phyloP scores from a whole-genome alignment of 2,888 invertebrate species.

The Corbicula japonica region DNA sequence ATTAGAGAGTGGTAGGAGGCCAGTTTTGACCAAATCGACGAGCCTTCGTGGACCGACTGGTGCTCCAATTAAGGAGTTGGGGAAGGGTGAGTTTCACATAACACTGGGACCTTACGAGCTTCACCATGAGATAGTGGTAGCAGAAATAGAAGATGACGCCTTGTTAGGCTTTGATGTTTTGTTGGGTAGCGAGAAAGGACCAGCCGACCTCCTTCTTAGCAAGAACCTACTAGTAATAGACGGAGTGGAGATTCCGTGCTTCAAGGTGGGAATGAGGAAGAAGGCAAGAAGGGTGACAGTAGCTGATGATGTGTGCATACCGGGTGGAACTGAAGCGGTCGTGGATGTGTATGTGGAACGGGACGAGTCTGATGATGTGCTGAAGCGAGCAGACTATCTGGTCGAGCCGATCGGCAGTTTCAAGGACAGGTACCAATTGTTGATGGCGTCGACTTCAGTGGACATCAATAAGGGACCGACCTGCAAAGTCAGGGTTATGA shows the following conservation, averaged over 20 bases:
- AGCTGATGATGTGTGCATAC: slow-evolving; percentile 4
- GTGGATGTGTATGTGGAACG: slow-evolving; percentile 31
- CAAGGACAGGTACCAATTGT: slow-evolving; percentile 15
- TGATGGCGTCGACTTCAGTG: slow-evolving; percentile 33
- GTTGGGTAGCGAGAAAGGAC: slow-evolving; percentile 1
- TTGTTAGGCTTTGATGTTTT: slow-evolving; percentile 24
- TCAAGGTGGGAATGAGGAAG: not conserved
- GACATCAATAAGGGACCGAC: slow-evolving; percentile 32
- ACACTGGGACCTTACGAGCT: too few species aligned
- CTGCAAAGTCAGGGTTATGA: slow-evolving; percentile 36
- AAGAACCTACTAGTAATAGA: not conserved
- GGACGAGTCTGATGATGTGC: slow-evolving; percentile 4
- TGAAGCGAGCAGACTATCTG: not conserved
- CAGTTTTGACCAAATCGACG: too few species aligned
- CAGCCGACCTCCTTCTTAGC: slow-evolving; percentile 30
- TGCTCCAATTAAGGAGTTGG: too few species aligned
- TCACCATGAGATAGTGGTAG: too few species aligned
- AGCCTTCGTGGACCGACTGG: too few species aligned
- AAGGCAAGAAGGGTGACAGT: not conserved
- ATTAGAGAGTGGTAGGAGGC: too few species aligned
- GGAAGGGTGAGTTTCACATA: too few species aligned
- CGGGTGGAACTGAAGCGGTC: slow-evolving; percentile 3
- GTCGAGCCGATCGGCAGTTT: slow-evolving; percentile 29
- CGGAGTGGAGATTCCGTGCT: not conserved
- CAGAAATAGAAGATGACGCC: too few species aligned